Conservation (phyloP, 2,888 invertebrate genomes). For the Cyclophora punctaria region DNA sequence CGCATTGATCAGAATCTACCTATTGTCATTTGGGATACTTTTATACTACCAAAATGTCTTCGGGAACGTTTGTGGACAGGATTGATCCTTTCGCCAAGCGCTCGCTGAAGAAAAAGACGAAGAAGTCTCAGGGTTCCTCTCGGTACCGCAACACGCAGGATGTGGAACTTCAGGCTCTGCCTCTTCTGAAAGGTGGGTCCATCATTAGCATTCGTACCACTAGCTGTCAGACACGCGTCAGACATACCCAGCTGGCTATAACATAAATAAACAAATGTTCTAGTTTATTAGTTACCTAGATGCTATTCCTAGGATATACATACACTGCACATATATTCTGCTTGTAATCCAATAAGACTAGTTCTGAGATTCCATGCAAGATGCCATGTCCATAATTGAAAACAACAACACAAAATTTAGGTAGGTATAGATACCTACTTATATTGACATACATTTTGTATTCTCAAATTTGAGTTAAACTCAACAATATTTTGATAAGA, state of each 20-base stretch:
- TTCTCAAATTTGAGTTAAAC: too few species aligned
- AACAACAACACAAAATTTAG: too few species aligned
- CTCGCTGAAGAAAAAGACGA: slow-evolving; percentile 97
- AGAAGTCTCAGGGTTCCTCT: slow-evolving; percentile 99
- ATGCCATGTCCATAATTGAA: too few species aligned
- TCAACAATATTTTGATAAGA: too few species aligned
- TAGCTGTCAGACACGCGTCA: slow-evolving; percentile 3
- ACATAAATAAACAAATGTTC: too few species aligned
- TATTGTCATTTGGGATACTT: slow-evolving; percentile 71
- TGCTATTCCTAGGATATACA: too few species aligned
- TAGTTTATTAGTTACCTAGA: too few species aligned
- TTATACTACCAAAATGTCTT: slow-evolving; percentile 77
- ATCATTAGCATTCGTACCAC: slow-evolving; percentile 9
- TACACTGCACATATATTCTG: too few species aligned
- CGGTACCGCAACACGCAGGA: slow-evolving; percentile 98
- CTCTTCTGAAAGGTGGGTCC: slow-evolving; percentile 94
- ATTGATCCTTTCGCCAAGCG: slow-evolving; percentile 99
- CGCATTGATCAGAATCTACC: slow-evolving; percentile 68
- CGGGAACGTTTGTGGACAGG: slow-evolving; percentile 97
- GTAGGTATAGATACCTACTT: too few species aligned
- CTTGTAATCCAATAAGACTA: too few species aligned
- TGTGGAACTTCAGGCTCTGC: slow-evolving; percentile 96
- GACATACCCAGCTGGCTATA: not conserved
- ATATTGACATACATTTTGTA: too few species aligned
- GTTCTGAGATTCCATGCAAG: too few species aligned